These are phyloP conservation scores for Athripsodes cinereus DNA, from an alignment of 2,888 invertebrate genomes.

Conservation along the genomic window DNA sequence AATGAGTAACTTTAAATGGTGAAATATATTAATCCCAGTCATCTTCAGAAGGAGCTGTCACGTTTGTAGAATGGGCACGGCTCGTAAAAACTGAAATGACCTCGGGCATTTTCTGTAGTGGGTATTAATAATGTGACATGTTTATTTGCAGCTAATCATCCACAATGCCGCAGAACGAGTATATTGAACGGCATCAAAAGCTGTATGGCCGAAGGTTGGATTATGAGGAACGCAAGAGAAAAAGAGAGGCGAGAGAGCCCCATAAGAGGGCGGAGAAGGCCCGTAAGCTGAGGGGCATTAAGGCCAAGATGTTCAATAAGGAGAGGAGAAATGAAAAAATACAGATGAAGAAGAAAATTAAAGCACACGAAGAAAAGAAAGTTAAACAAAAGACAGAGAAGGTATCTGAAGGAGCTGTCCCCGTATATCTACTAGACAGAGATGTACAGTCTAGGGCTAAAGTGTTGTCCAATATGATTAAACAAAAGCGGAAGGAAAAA, in stretches of 20 bases:
- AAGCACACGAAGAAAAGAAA: slow-evolving; percentile 93
- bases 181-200: slow-evolving; percentile 96
- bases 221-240: slow-evolving; percentile 94
- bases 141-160: slow-evolving; percentile 36
- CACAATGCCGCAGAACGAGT: slow-evolving; percentile 98
- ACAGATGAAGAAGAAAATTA: slow-evolving; percentile 97
- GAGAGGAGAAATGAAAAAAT: slow-evolving; percentile 96
- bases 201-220: slow-evolving; percentile 93
- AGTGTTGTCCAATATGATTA: slow-evolving; percentile 97
- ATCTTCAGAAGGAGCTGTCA: slow-evolving; percentile 10
- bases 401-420: slow-evolving; percentile 86
- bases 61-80: background rate
- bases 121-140: background rate
- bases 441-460: slow-evolving; percentile 92
- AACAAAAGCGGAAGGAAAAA: slow-evolving; percentile 99
- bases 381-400: slow-evolving; percentile 79
- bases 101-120: slow-evolving; percentile 14
- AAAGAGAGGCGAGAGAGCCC: slow-evolving; percentile 90
- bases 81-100: slow-evolving; percentile 19
- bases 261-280: slow-evolving; percentile 90
- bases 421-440: slow-evolving; percentile 95
- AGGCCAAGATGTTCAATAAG: slow-evolving; percentile 96
- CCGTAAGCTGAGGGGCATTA: slow-evolving; percentile 86
- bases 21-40: slow-evolving; percentile 4
- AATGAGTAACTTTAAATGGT: background rate